Conservation (phyloP, 2,888 invertebrate genomes). For the Toxonevra muliebris region DNA sequence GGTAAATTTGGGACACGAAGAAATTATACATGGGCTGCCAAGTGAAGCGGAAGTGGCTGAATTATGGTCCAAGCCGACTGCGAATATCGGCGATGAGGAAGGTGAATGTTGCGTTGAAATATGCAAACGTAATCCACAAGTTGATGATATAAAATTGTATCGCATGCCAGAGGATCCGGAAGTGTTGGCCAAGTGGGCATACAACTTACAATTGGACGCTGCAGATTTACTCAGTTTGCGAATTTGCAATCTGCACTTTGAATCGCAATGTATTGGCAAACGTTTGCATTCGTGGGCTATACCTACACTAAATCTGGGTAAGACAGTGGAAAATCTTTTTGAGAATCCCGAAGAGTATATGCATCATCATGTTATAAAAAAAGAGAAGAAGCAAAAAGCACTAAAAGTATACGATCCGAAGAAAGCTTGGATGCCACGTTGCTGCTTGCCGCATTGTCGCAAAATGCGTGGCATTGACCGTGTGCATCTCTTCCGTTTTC, state of each 20-base stretch:
- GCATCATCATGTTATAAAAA: constrained; percentile 35
- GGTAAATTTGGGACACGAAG: constrained; percentile 49
- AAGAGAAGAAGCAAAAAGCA: constrained; percentile 28
- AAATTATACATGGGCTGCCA: constrained; percentile 49
- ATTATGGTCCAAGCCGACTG: constrained; percentile 45
- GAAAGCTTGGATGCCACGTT: constrained; percentile 57
- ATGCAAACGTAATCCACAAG: constrained; percentile 57
- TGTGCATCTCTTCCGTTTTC: constrained; percentile 57
- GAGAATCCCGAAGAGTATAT: constrained; percentile 55
- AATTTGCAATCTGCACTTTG: constrained; percentile 58
- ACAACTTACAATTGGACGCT: constrained; percentile 53
- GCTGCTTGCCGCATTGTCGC: constrained; percentile 57
- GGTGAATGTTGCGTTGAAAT: constrained; percentile 57
- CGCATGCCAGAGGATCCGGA: constrained; percentile 55
- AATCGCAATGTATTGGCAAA: constrained; percentile 57
- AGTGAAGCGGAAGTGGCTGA: constrained; percentile 54
- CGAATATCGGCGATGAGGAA: constrained; percentile 56
- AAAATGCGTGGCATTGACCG: constrained; percentile 53
- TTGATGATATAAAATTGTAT: constrained; percentile 57
- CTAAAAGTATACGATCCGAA: constrained; percentile 23
- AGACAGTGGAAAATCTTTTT: constrained; percentile 52
- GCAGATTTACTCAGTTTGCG: constrained; percentile 43
- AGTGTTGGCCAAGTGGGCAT: constrained; percentile 56
- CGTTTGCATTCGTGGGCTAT: constrained; percentile 56
- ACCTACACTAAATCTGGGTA: constrained; percentile 56